Percentiles rank a stretch among this genome's conserved stretches.
Evolutionary conservation across 2,888 invertebrate species (phyloP).

Genomic region (Drosophila monieri): DNA sequence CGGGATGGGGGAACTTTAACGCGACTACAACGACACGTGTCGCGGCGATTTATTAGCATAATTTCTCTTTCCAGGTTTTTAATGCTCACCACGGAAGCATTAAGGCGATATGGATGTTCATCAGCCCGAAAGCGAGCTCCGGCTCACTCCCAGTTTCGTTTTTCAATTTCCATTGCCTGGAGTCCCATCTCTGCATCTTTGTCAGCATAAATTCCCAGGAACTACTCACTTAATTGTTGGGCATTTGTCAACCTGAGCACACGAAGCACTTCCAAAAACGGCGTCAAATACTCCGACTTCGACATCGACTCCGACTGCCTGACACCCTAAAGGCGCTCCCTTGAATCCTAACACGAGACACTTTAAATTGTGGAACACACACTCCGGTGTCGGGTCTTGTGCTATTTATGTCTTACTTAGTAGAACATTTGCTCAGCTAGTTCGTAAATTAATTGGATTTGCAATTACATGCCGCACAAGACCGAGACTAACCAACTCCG

Average conservation of each 20-base stretch:
- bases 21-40: conserved; percentile 73
- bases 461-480: conserved; percentile 70
- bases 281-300: conserved; percentile 9
- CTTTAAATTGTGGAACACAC: conserved; percentile 32
- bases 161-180: conserved; percentile 63
- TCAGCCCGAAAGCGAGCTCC: conserved; percentile 33
- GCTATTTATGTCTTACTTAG: conserved; percentile 78
- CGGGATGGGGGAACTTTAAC: conserved; percentile 22
- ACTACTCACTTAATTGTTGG: conserved; percentile 71
- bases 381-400: conserved; percentile 49
- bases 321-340: conserved; percentile 5
- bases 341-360: conserved; percentile 20
- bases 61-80: conserved; percentile 68
- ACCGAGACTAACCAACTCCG: conserved; percentile 12
- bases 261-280: conserved; percentile 37
- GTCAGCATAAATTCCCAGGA: conserved; percentile 42
- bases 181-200: conserved; percentile 34
- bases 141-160: conserved; percentile 46
- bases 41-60: conserved; percentile 77
- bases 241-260: conserved; percentile 69
- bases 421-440: conserved; percentile 73
- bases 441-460: conserved; percentile 80
- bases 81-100: conserved; percentile 64
- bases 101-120: conserved; percentile 74
- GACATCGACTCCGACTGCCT: not conserved